phyloP scores from a whole-genome alignment of 2,797 vertebrate genomes.

The Periophthalmus magnuspinnatus region DNA sequence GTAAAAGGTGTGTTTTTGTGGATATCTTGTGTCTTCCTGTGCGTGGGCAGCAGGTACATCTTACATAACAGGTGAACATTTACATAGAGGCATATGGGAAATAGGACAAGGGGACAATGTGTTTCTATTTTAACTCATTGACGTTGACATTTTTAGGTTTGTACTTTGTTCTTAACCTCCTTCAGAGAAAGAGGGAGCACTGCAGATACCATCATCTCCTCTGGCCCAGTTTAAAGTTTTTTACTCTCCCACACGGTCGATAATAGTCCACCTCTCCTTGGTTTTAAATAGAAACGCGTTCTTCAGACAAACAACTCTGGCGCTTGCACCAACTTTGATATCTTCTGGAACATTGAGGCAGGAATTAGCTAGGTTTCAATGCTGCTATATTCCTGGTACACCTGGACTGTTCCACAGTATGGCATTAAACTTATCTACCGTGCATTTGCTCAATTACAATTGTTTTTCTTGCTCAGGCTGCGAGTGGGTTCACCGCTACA shows the following conservation, averaged over 20 bases:
- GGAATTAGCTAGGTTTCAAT: slow-evolving; percentile 20
- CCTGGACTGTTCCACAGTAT: too few relatives aligned
- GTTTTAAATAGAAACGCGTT: slow-evolving; percentile 59
- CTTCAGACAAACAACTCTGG: slow-evolving; percentile 42
- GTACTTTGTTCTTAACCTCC: slow-evolving; percentile 32
- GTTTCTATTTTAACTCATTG: slow-evolving; percentile 48
- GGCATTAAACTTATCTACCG: too few relatives aligned
- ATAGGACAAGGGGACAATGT: slow-evolving; percentile 8
- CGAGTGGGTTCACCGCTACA: too few relatives aligned
- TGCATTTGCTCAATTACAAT: too few relatives aligned
- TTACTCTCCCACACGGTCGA: slow-evolving; percentile 63
- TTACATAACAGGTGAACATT: slow-evolving; percentile 46
- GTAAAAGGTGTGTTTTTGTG: slow-evolving; percentile 25
- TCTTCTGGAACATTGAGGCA: slow-evolving; percentile 28
- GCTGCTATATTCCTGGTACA: neutral
- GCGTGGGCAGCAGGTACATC: slow-evolving; percentile 56
- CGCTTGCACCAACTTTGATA: slow-evolving; percentile 38
- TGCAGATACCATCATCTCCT: slow-evolving; percentile 36
- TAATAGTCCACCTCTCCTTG: slow-evolving; percentile 60
- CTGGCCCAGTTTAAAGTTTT: slow-evolving; percentile 75
- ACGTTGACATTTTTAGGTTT: slow-evolving; percentile 64
- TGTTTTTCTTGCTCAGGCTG: too few relatives aligned
- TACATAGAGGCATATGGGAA: slow-evolving; percentile 26
- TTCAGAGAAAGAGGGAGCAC: slow-evolving; percentile 29
- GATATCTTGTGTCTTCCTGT: slow-evolving; percentile 39